These are phyloP conservation scores for Perizoma flavofasciatum DNA, from an alignment of 2,888 invertebrate species.

Conservation along the genomic window DNA sequence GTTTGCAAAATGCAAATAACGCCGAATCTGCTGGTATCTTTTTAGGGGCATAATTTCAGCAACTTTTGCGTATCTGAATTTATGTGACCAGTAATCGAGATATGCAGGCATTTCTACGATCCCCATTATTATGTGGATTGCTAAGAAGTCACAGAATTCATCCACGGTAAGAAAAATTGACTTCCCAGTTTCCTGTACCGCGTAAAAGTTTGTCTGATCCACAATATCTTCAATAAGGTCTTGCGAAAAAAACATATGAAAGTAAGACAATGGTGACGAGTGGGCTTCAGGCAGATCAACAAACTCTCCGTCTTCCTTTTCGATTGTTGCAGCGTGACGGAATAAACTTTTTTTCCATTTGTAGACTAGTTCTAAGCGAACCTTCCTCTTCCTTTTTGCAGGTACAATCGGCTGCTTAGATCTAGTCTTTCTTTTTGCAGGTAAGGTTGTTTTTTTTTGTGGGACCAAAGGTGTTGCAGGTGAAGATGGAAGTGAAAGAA, in stretches of 20 bases:
- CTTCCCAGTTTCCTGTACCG: conserved; percentile 17
- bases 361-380: conserved; percentile 4
- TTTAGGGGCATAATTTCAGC: conserved; percentile 20
- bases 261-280: conserved; percentile 15
- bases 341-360: conserved; percentile 14
- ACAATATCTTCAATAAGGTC: conserved; percentile 16
- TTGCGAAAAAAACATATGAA: conserved; percentile 6
- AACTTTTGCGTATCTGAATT: conserved; percentile 9
- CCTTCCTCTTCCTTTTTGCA: conserved; percentile 7
- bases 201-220: conserved; percentile 17
- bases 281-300: conserved; percentile 11
- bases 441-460: no score
- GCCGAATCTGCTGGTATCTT: conserved; percentile 16
- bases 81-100: conserved; percentile 12
- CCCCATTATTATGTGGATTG: conserved; percentile 19
- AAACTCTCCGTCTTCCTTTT: conserved; percentile 4
- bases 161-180: conserved; percentile 7
- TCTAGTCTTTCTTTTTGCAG: conserved; percentile 11
- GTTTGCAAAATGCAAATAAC: conserved; percentile 12
- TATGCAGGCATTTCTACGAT: conserved; percentile 19
- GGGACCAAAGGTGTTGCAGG: conserved; percentile 16
- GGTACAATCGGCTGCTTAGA: conserved; percentile 13
- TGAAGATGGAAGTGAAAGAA: conserved; percentile 11
- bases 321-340: no score
- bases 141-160: conserved; percentile 13